Evolutionary conservation across 2,888 invertebrate species (phyloP), one percentile per base, ranked within the genome.

Genomic region (Cerceris ruficornis): DNA sequence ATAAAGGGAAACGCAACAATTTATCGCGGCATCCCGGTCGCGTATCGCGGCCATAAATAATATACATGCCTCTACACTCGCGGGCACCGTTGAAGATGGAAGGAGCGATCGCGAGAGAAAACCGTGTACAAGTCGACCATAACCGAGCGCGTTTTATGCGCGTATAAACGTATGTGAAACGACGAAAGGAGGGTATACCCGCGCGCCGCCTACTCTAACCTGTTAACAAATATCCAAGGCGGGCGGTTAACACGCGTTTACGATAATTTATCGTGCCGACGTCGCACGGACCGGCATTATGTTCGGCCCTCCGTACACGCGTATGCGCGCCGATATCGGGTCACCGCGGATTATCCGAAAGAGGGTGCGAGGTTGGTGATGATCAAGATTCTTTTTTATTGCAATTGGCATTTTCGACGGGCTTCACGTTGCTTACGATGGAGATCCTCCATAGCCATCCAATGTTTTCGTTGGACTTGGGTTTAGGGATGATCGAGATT

Each of bases 171-270:
- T 77, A 82, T 76, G 72, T 77, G 72, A 80, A 79, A 80, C 82
- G 76, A 49, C 70, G 64, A 59, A 79, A 72, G 58, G 80, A 75
- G 72, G 64, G 81, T 77, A 75, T 70, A 64, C 73, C 28, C 28
- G 72, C 75, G 71, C 59, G 68, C 88, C 88, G 89, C 89, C 88
- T 89, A 90, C 89, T 89, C 88, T 88, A 81, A 81, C 69, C 88
- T 89, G 90, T 90, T 89, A 90, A 90, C 90, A 90, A 90, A 90
- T 91, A 89, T 90, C 84, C 88, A 83, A 87, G 85, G 86, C 88
- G 87, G 87, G 85, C 87, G 85, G 87, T 86, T 88, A 88, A 87
- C 88, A 88, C 85, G 87, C 88, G 84, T 88, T 88, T 87, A 86
- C 87, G 87, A 90, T 90, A 88, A 91, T 90, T 90, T 90, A 91